Evolutionary conservation across 2,888 invertebrate genomes (phyloP).

Genomic region (Papilio elwesi): DNA sequence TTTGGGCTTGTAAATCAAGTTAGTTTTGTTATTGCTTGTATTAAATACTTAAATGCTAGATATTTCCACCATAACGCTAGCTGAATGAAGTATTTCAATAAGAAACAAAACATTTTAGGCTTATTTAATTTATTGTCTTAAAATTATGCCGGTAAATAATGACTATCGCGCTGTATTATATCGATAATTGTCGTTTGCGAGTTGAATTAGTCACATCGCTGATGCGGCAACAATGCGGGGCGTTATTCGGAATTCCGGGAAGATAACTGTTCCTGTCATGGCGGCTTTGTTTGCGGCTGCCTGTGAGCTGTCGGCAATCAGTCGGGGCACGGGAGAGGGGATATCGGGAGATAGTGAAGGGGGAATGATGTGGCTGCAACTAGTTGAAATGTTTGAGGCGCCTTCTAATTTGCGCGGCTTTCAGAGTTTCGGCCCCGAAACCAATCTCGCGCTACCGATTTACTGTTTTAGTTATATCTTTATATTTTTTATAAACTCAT

Average conservation of each 20-base stretch:
- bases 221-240: constrained; percentile 59
- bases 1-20: too few species aligned
- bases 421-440: constrained; percentile 63
- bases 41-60: too few species aligned
- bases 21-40: too few species aligned
- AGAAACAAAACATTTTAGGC: not conserved
- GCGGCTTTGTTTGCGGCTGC: constrained; percentile 70
- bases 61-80: not conserved
- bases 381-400: constrained; percentile 68
- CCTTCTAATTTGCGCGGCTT: constrained; percentile 71
- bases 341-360: constrained; percentile 44
- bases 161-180: not conserved
- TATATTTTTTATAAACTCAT: constrained; percentile 25
- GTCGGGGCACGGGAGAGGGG: constrained; percentile 45
- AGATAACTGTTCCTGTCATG: constrained; percentile 68
- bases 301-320: constrained; percentile 67
- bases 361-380: constrained; percentile 51
- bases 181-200: constrained; percentile 40
- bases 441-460: constrained; percentile 47
- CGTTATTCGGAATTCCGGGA: constrained; percentile 65
- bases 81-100: not conserved
- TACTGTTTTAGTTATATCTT: not conserved
- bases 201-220: constrained; percentile 68
- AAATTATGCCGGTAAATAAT: not conserved
- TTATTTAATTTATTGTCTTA: not conserved